Percentiles rank a stretch among this genome's conserved stretches.
Conservation (phyloP, 2,113 vertebrate species). For the Marcusenius ussheri region DNA sequence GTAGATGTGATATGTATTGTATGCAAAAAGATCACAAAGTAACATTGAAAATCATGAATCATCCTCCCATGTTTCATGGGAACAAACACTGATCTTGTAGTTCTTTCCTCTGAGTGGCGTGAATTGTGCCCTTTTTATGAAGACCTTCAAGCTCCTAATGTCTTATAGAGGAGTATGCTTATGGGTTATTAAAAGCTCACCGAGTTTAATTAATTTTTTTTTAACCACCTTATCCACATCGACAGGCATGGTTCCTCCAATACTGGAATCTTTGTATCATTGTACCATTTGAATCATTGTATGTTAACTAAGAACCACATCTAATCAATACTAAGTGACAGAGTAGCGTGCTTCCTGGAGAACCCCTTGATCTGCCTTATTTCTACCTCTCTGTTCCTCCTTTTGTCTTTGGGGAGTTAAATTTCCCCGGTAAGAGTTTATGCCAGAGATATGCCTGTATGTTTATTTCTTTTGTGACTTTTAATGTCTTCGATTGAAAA, state of each 20-base stretch:
- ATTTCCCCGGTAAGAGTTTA: conserved; percentile 59
- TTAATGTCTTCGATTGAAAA: conserved; percentile 7
- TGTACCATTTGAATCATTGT: too few relatives aligned
- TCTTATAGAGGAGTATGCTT: conserved; percentile 21
- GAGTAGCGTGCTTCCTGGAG: conserved; percentile 80
- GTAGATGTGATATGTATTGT: neutral
- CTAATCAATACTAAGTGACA: conserved; percentile 79
- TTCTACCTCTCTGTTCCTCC: conserved; percentile 74
- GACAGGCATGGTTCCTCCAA: conserved; percentile 52
- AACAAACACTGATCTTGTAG: neutral
- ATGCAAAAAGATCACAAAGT: neutral
- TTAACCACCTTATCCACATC: conserved; percentile 56
- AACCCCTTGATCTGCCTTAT: conserved; percentile 87
- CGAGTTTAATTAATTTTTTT: conserved; percentile 56
- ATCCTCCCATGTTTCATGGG: neutral
- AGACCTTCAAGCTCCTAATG: neutral
- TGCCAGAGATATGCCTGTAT: conserved; percentile 21
- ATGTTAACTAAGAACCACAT: conserved; percentile 69
- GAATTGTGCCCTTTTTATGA: neutral
- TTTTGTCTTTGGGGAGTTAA: conserved; percentile 54
- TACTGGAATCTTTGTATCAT: conserved; percentile 70
- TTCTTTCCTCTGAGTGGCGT: neutral
- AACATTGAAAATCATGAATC: neutral
- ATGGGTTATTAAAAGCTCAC: conserved; percentile 17
- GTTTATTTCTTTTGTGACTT: neutral